These are phyloP conservation scores for Pammene aurita DNA, from an alignment of 2,888 invertebrate genomes.

Conservation along the genomic window DNA sequence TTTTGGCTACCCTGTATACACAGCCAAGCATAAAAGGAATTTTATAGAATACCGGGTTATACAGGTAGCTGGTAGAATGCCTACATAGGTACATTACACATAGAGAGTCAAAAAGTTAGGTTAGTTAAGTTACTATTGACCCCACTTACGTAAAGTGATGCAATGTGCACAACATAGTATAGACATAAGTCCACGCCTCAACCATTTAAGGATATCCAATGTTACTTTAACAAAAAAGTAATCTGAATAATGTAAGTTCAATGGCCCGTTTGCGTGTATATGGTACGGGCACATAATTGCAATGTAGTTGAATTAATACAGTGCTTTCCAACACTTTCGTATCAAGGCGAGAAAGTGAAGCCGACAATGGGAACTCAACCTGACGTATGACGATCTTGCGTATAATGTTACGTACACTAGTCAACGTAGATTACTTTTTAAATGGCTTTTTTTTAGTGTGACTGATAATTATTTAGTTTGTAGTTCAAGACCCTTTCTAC, in stretches of 20 bases:
- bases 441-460: too few species aligned
- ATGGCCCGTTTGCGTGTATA: conserved; percentile 42
- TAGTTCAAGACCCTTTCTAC: too few species aligned
- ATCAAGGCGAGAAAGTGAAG: conserved; percentile 70
- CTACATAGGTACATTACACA: too few species aligned
- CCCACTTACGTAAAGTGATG: background rate
- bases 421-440: conserved; percentile 1
- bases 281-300: conserved; percentile 57
- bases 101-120: too few species aligned
- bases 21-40: too few species aligned
- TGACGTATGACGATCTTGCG: conserved; percentile 21
- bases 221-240: conserved; percentile 25
- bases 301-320: conserved; percentile 63
- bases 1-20: too few species aligned
- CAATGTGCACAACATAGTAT: background rate
- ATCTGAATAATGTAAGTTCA: conserved; percentile 41
- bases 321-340: conserved; percentile 75
- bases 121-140: too few species aligned
- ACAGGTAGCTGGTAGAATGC: too few species aligned
- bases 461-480: too few species aligned
- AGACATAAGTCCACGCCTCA: background rate
- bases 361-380: conserved; percentile 44
- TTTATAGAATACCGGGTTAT: too few species aligned
- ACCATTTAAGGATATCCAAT: conserved; percentile 8
- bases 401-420: conserved; percentile 7